Evolutionary conservation across 92 coral and sea anemone genomes (phyloP), one percentile per base, ranked within the genome.

Genomic region (Isaurus tuberculatus): DNA sequence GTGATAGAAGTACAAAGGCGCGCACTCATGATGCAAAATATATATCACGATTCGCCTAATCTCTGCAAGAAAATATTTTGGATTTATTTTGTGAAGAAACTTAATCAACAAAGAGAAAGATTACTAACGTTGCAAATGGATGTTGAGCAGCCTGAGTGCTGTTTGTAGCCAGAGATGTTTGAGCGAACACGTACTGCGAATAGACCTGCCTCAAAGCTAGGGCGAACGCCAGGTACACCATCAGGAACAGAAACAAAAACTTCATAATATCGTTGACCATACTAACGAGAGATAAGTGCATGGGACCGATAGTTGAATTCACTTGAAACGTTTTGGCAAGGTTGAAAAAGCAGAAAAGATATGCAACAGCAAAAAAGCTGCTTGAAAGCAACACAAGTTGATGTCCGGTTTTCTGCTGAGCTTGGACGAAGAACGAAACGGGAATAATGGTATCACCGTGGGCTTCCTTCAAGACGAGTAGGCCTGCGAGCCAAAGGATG

Each of bases 201-300:
- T 95, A 95, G 67, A 95, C 91, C 63, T 92, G 91, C 68, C 93
- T 91, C 72, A 95, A 79, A 11, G 95, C 98, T 20, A 95, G 49
- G 10, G 91, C 91, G 70, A 95, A 95, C 37, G 97, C 91, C 19
- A 91, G 63, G 73, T 87, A 79, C 51, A 88, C 73, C 32, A 92
- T 70, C 69, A 86, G 48, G 69, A 92, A 92, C 42, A 95, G 86
- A 15, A 86, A 23, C 53, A 95, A 77, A 80, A 95, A 95, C 87
- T 93, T 87, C 73, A 86, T 15, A 30, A 92, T 84, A 51, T 94
- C 98, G 20, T 60, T 90, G 19, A 82, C 86, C 98, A 94, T 94
- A 46, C 77, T 83, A 81, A 90, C 84, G 19, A 94, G 86, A 5
- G 98, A 94, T 31, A 94, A 79, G 42, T 94, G 94, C 65, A 94